A percentile compares a stretch with the other conserved stretches of the same genome.
These are phyloP conservation scores for Centropus bengalensis DNA, from an alignment of 2,113 vertebrate species.

Conservation along the genomic window DNA sequence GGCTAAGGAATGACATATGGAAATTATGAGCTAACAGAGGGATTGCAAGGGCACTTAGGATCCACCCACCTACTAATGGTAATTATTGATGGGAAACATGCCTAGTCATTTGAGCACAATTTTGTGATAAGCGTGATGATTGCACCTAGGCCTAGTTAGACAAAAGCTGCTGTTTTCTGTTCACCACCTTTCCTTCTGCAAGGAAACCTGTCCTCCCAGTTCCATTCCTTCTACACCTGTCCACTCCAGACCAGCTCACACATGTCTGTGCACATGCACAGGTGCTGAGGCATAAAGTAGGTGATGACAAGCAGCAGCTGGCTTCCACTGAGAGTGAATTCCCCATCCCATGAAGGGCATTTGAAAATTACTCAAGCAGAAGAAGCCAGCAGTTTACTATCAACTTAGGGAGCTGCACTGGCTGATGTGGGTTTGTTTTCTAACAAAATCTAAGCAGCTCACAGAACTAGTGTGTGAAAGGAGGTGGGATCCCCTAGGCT, in stretches of 20 bases:
- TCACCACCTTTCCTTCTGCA: background rate
- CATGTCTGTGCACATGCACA: rapidly evolving
- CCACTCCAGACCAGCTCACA: background rate
- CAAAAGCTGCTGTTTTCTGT: background rate
- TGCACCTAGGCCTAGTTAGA: background rate
- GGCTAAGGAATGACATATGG: background rate
- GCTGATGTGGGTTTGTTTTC: background rate
- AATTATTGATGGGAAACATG: background rate
- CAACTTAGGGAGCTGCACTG: background rate
- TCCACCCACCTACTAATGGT: background rate
- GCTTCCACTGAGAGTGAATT: background rate
- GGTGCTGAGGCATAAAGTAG: background rate
- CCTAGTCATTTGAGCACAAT: background rate
- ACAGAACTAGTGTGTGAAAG: background rate
- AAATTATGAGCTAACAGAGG: slow-evolving; percentile 24
- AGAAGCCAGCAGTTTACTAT: background rate
- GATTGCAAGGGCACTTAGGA: background rate
- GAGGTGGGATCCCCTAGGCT: background rate
- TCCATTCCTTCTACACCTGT: background rate
- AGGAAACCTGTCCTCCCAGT: background rate
- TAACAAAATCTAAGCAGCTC: background rate
- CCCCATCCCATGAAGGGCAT: rapidly evolving
- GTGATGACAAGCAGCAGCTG: background rate
- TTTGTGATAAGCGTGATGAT: background rate
- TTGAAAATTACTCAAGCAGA: background rate